A percentile compares a stretch with the other conserved stretches of the same genome.
phyloP scores from a whole-genome alignment of 2,888 invertebrate genomes.

The Keiferia lycopersicella region DNA sequence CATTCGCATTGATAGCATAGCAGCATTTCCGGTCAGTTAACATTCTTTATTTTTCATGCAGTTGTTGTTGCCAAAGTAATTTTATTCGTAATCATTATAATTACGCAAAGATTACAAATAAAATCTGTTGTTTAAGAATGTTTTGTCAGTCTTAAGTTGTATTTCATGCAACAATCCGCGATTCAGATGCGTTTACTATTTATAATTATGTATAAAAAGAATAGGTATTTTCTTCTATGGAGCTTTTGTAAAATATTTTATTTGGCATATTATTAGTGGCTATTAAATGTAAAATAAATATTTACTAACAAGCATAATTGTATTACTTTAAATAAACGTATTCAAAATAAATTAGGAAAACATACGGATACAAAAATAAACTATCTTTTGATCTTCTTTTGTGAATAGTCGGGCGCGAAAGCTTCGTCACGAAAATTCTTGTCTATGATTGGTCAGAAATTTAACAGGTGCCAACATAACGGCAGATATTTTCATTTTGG shows the following conservation, averaged over 20 bases:
- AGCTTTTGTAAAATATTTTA: background rate
- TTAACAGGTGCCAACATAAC: conserved; percentile 67
- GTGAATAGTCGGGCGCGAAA: conserved; percentile 73
- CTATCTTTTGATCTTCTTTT: conserved; percentile 54
- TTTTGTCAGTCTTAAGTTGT: background rate
- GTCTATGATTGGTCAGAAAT: conserved; percentile 58
- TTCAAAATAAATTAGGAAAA: background rate
- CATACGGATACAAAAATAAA: conserved; percentile 35
- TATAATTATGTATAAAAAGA: conserved; percentile 1
- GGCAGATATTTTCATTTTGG: conserved; percentile 54
- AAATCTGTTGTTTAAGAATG: background rate
- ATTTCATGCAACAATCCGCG: background rate
- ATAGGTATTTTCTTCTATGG: conserved; percentile 2
- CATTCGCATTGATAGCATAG: background rate
- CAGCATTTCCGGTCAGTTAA: conserved; percentile 14
- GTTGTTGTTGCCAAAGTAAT: conserved; percentile 11
- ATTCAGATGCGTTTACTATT: background rate
- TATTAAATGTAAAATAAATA: background rate
- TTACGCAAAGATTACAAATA: background rate
- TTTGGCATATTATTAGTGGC: background rate
- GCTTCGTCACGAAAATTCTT: conserved; percentile 61
- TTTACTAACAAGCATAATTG: background rate
- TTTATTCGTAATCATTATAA: background rate
- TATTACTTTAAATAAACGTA: background rate
- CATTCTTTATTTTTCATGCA: background rate